A percentile compares a stretch with the other conserved stretches of the same genome.
Conservation (phyloP, 2,113 vertebrate genomes). For the Mesocricetus auratus region DNA sequence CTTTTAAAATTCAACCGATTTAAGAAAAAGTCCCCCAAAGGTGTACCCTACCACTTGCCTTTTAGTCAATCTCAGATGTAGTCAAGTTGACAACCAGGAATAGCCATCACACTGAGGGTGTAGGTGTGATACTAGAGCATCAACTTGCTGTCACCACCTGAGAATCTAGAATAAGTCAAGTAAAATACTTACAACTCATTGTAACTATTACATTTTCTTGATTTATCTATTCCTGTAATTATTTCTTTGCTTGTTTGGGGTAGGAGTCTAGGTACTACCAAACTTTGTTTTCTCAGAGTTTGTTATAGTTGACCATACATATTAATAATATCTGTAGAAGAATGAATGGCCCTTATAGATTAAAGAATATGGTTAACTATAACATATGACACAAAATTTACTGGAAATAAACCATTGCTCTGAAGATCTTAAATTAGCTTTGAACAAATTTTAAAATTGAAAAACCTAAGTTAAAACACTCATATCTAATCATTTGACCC, state of each 20-base stretch:
- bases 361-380: not conserved
- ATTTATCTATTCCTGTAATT: not conserved
- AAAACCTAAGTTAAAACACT: not conserved
- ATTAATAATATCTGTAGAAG: not conserved
- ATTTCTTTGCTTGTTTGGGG: not conserved
- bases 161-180: no score
- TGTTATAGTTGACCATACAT: not conserved
- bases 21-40: no score
- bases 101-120: no score
- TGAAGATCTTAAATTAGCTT: not conserved
- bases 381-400: not conserved
- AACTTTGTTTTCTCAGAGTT: not conserved
- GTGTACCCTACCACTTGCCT: no score
- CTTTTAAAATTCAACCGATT: no score
- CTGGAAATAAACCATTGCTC: not conserved
- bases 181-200: not conserved
- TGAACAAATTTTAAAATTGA: conserved; percentile 27
- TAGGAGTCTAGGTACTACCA: not conserved
- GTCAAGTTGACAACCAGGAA: no score
- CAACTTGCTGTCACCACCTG: no score
- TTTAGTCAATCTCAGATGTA: no score
- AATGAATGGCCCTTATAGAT: not conserved
- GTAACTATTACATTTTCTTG: not conserved
- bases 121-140: no score
- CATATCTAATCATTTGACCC: not conserved